Evolutionary conservation across 2,797 vertebrate genomes (phyloP).

Genomic region (Monodelphis domestica): DNA sequence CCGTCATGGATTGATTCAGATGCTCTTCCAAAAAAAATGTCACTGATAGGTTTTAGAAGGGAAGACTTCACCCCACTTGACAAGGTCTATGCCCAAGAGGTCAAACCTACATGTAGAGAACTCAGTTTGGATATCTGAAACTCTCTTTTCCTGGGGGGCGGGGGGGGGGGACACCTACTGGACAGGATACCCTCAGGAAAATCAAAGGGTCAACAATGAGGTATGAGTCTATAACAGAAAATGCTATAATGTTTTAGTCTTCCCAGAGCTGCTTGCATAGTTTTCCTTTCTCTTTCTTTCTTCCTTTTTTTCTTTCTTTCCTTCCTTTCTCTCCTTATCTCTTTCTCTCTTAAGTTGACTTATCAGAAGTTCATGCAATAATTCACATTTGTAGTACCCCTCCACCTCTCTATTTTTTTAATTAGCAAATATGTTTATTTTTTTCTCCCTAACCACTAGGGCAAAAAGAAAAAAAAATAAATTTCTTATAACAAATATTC

Average conservation of each 20-base stretch:
- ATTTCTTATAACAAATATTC: neutral
- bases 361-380: neutral
- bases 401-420: neutral
- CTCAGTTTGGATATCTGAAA: neutral
- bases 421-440: neutral
- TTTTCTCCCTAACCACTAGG: neutral
- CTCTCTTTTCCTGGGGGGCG: neutral
- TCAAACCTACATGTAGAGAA: neutral
- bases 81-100: neutral
- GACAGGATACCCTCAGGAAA: neutral
- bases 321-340: too few relatives aligned
- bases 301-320: too few relatives aligned
- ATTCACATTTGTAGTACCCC: neutral
- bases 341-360: too few relatives aligned
- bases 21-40: constrained; percentile 56
- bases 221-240: neutral
- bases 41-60: accelerated
- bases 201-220: neutral
- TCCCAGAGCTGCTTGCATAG: neutral
- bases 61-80: neutral
- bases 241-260: neutral
- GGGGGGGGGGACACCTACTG: too few relatives aligned
- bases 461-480: neutral
- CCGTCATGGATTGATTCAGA: constrained; percentile 12
- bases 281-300: neutral